Evolutionary conservation across 2,888 invertebrate genomes (phyloP), one percentile per base, ranked within the genome.

Genomic region (Tubulanus polymorphus): DNA sequence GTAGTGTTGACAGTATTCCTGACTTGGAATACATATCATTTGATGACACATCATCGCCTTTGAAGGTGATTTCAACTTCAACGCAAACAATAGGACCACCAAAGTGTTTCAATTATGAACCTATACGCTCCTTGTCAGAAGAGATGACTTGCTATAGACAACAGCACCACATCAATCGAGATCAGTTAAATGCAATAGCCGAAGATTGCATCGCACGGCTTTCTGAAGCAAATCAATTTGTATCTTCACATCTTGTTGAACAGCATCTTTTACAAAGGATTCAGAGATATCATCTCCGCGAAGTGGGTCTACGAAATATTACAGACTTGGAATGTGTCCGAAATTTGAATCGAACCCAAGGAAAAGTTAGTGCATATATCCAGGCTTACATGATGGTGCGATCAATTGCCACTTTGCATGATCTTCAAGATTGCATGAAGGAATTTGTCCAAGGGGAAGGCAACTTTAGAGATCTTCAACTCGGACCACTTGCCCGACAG

Each of bases 401-500:
- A 3, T 65, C 71, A 0, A 61, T 74, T 23, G 73, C 73, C 51
- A 72, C 75, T 0, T 54, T 75, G 37, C 56, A 66, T 61, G 75
- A 76, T 57, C 62, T 76, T 10, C 55, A 57, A 10, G 65, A 70
- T 48, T 60, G 65, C 37, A 53, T 73, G 47, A 46, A 60, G 15
- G 73, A 73, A 18, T 74, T 66, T 52, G 64, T 62, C 15, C 57
- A 63, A 23, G 61, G 61, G 23, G 60, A 60, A 6, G 61, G 62
- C 6, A 64, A 63, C 12, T 76, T 75, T 61, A 65, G 65, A 3
- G 51, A 59, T 3, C 53, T 75, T 47, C 67, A 68, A 27, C 54
- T 74, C 2, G 76, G 76, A 1, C 76, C 76, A 1, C 53, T 76
- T n/a, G 68, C 69, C 37, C 61, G 70, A 27, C 65, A 72, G 51